Evolutionary conservation across 2,113 vertebrate species (phyloP).

Genomic region (Vulpes lagopus): DNA sequence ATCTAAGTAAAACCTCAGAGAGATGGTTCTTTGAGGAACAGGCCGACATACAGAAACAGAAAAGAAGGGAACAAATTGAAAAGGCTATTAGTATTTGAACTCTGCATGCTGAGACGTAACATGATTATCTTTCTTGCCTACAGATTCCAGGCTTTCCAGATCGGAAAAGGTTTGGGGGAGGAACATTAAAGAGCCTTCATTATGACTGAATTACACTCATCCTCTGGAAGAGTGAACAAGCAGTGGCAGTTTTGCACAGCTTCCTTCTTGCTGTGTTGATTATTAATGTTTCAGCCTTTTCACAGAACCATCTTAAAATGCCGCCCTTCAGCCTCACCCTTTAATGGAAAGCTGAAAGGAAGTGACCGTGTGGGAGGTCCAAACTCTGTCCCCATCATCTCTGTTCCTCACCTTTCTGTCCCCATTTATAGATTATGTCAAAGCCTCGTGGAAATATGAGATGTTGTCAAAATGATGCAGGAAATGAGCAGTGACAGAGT

Average conservation of each 20-base stretch:
- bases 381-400: constrained; percentile 8
- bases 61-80: background rate
- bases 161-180: constrained; percentile 93
- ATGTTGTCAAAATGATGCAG: constrained; percentile 74
- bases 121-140: constrained; percentile 74
- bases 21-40: constrained; percentile 10
- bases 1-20: constrained; percentile 58
- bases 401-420: constrained; percentile 56
- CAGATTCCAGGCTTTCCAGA: constrained; percentile 96
- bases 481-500: constrained; percentile 70
- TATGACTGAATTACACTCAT: constrained; percentile 89
- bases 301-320: constrained; percentile 65
- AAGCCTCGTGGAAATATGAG: constrained; percentile 66
- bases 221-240: constrained; percentile 49
- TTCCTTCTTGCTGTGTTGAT: constrained; percentile 51
- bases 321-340: constrained; percentile 46
- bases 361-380: background rate
- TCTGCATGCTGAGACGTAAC: constrained; percentile 30
- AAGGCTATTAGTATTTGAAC: constrained; percentile 17
- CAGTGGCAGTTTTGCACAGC: constrained; percentile 47
- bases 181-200: constrained; percentile 93
- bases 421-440: constrained; percentile 69
- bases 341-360: constrained; percentile 64
- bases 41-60: background rate
- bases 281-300: constrained; percentile 59